These are phyloP conservation scores for Paragorgia papillata DNA, from an alignment of 92 coral and sea anemone genomes.

Conservation along the genomic window DNA sequence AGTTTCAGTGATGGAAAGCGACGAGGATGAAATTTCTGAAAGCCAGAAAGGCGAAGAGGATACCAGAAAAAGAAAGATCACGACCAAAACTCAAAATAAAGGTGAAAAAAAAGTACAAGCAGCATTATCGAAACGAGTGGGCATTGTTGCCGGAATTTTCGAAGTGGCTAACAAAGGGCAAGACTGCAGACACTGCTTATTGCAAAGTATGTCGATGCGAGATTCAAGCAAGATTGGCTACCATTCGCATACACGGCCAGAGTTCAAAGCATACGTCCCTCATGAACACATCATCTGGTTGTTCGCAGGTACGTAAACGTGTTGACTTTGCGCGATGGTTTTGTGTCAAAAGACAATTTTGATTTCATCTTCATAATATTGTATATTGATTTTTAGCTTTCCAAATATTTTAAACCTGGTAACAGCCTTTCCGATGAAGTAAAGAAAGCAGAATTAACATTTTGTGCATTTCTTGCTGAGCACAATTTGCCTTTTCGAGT, in stretches of 20 bases:
- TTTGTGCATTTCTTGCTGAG: slow-evolving; percentile 17
- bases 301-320: too few relatives aligned
- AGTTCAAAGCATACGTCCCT: slow-evolving; percentile 31
- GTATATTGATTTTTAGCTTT: slow-evolving; percentile 7
- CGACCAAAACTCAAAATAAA: too few relatives aligned
- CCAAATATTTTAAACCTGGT: slow-evolving; percentile 15
- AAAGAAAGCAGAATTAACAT: slow-evolving; percentile 6
- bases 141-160: slow-evolving; percentile 41
- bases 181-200: slow-evolving; percentile 11
- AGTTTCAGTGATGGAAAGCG: too few relatives aligned
- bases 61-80: too few relatives aligned
- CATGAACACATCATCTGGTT: slow-evolving; percentile 4
- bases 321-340: too few relatives aligned
- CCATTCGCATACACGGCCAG: slow-evolving; percentile 25
- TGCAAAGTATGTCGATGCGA: slow-evolving; percentile 37
- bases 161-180: slow-evolving; percentile 35
- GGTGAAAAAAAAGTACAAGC: too few relatives aligned
- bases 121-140: slow-evolving; percentile 18
- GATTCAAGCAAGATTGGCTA: slow-evolving; percentile 33
- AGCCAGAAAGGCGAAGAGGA: too few relatives aligned
- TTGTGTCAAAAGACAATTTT: background rate
- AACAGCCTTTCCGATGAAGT: slow-evolving; percentile 14
- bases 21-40: too few relatives aligned
- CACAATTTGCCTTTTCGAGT: slow-evolving; percentile 22
- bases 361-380: slow-evolving; percentile 5